Base-by-base conservation (phyloP, 2,797 vertebrate genomes). In the Geotrypetes seraphini region DNA sequence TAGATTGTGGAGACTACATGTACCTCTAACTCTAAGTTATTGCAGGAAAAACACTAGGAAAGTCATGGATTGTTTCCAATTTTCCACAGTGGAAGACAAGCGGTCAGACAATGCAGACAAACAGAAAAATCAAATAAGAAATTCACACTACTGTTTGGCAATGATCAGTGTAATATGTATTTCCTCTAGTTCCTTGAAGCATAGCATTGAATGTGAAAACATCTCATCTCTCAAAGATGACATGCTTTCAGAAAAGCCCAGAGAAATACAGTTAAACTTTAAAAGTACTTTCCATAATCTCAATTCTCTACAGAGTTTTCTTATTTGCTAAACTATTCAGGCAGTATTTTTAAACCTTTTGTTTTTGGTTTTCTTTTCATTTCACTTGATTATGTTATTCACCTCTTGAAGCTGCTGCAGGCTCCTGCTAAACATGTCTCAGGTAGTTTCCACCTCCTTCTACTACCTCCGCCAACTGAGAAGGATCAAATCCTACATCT, bases 61-160 rank as follows among this genome's bases (percentile, higher is more conserved):
- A 47, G 36, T 43, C 47, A 25, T 13, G 25, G 28, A 25, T 16
- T 16, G 4, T 35, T 62, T n/a, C 60, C 38, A 39, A 33, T 53
- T 58, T 60, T 22, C 13, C 13, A 12, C 7, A 6, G 5, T 25
- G 8, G 24, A 57, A 47, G 33, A 41, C 33, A 47, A 29, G 19
- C 19, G 40, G 26, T 33, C 10, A 38, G 34, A 33, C 28, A 10
- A 14, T n/a, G 39, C 22, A 37, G 41, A 10, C 25, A 50, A 27
- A 52, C 31, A 12, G 28, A n/a, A 0, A 0, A 19, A 35, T 36
- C 13, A 1, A 24, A 40, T 10, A n/a, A 23, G 21, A 43, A 61
- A 19, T 25, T 42, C n/a, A 28, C 2, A 5, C 12, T 38, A n/a
- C 25, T 24, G 1, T 27, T 34, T 13, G 3, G 19, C 7, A n/a